These are phyloP conservation scores for Drosophila lini DNA, from an alignment of 1,140 invertebrate species.

Conservation along the genomic window DNA sequence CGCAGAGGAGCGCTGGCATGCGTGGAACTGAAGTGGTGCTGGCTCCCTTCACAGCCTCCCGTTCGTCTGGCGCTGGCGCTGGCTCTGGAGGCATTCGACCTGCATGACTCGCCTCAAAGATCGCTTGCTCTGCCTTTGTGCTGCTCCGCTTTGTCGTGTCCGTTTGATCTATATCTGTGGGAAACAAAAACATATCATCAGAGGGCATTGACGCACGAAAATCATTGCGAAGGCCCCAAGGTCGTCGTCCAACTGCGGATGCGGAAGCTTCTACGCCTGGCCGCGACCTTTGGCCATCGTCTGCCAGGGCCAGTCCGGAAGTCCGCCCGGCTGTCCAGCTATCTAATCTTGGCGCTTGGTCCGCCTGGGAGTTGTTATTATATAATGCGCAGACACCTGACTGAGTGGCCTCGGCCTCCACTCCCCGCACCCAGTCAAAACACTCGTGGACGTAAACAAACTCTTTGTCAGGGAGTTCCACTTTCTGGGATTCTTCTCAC, in stretches of 20 bases:
- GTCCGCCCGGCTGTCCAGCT: not conserved
- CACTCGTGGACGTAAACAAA: slow-evolving; percentile 41
- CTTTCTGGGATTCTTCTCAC: not conserved
- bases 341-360: slow-evolving; percentile 43
- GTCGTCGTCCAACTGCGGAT: slow-evolving; percentile 52
- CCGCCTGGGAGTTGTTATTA: slow-evolving; percentile 58
- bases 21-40: slow-evolving; percentile 30
- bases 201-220: slow-evolving; percentile 52
- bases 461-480: slow-evolving; percentile 5
- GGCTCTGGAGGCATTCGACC: slow-evolving; percentile 47
- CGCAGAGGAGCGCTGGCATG: slow-evolving; percentile 50
- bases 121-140: slow-evolving; percentile 23
- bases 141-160: slow-evolving; percentile 2
- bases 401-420: slow-evolving; percentile 35
- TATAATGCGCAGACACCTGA: slow-evolving; percentile 74
- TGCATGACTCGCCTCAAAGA: slow-evolving; percentile 44
- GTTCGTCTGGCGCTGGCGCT: slow-evolving; percentile 13
- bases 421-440: not conserved
- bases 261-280: slow-evolving; percentile 10
- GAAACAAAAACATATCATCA: slow-evolving; percentile 19
- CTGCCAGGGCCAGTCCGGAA: slow-evolving; percentile 6
- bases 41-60: slow-evolving; percentile 57
- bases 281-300: slow-evolving; percentile 24
- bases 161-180: slow-evolving; percentile 30
- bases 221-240: slow-evolving; percentile 53